These are phyloP conservation scores for Arvicanthis niloticus DNA, from an alignment of 2,113 vertebrate genomes.

Conservation along the genomic window DNA sequence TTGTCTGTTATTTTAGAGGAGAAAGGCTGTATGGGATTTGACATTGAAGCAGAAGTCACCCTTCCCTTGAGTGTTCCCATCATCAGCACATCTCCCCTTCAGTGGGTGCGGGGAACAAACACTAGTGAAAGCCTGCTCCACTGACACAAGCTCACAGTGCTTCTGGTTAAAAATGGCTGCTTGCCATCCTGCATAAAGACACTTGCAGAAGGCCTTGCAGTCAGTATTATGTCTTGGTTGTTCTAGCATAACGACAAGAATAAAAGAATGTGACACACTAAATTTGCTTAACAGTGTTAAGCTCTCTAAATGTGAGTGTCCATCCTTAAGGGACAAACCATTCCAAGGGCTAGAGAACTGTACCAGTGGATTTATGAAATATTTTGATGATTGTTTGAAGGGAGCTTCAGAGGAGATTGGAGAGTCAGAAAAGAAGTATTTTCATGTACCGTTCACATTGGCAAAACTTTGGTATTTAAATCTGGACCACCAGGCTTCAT, in stretches of 20 bases:
- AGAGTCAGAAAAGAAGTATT: conserved; percentile 82
- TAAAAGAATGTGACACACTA: conserved; percentile 64
- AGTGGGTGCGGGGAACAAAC: neutral
- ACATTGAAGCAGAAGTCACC: neutral
- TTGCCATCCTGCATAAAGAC: conserved; percentile 87
- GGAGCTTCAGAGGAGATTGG: conserved; percentile 84
- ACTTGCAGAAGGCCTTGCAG: conserved; percentile 83
- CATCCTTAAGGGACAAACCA: conserved; percentile 48
- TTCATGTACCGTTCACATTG: conserved; percentile 81
- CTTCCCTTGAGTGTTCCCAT: conserved; percentile 3
- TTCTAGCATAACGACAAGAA: conserved; percentile 72
- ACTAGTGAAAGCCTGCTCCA: conserved; percentile 64
- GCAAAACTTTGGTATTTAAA: conserved; percentile 90
- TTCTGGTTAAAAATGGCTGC: conserved; percentile 83
- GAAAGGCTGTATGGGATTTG: conserved; percentile 1
- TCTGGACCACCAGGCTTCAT: conserved; percentile 67
- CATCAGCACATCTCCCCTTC: neutral
- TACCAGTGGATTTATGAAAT: conserved; percentile 72
- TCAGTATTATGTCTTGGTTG: conserved; percentile 82
- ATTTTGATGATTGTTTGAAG: conserved; percentile 87
- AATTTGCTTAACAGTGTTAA: conserved; percentile 80
- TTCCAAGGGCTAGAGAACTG: conserved; percentile 71
- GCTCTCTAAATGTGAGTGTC: conserved; percentile 75
- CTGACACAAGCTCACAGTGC: conserved; percentile 70
- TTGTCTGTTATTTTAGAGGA: neutral